These are phyloP conservation scores for Rapana venosa DNA, from an alignment of 2,888 invertebrate species.

Conservation along the genomic window DNA sequence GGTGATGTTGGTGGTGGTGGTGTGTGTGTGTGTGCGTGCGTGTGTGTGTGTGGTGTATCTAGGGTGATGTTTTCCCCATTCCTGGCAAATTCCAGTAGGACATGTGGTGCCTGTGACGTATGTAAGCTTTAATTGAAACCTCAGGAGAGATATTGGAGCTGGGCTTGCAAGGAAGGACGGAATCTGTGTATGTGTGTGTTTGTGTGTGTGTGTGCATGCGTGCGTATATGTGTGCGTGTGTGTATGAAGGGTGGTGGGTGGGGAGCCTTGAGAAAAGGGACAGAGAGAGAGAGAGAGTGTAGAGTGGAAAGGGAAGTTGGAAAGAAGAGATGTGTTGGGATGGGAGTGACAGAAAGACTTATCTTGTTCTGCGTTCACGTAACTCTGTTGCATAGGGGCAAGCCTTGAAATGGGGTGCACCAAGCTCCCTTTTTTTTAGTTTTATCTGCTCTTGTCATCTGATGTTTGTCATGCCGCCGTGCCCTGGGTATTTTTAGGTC, in stretches of 20 bases:
- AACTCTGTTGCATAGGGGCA: background rate
- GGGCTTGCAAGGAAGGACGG: background rate
- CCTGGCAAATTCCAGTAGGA: background rate
- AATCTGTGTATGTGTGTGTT: background rate
- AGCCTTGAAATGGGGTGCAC: background rate
- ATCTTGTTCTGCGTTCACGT: background rate
- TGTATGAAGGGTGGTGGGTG: background rate
- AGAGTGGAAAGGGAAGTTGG: too few relatives aligned
- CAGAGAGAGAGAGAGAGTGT: background rate
- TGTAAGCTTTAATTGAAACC: background rate
- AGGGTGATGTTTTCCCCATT: background rate
- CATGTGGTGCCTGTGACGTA: background rate
- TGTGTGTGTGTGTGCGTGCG: background rate
- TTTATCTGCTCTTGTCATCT: too few relatives aligned
- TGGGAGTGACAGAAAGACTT: background rate
- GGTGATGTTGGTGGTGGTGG: background rate
- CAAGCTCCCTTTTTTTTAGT: too few relatives aligned
- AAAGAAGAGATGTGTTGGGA: too few relatives aligned
- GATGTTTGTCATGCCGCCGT: too few relatives aligned
- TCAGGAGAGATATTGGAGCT: background rate
- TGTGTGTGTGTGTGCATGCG: background rate
- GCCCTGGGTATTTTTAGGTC: too few relatives aligned
- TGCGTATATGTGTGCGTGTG: background rate
- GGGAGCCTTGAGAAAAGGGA: background rate
- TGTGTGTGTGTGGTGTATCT: background rate